A percentile compares a stretch with the other conserved stretches of the same genome.
phyloP scores from a whole-genome alignment of 2,888 invertebrate species.

The Microplitis manilae region DNA sequence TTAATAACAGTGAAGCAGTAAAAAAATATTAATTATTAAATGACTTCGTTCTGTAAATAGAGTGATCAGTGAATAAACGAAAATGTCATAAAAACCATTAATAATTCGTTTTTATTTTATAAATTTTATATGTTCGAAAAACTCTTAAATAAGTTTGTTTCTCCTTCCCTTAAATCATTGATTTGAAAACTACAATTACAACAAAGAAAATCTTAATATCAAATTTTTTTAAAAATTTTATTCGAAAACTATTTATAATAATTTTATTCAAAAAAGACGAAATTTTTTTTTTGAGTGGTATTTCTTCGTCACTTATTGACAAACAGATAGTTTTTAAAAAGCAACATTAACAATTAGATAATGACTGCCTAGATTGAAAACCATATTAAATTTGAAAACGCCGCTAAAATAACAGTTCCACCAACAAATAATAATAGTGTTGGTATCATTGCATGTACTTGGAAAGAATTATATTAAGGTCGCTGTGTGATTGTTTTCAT shows the following conservation, averaged over 20 bases:
- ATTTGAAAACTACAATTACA: too few relatives aligned
- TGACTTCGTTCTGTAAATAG: constrained; percentile 36
- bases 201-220: too few relatives aligned
- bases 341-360: too few relatives aligned
- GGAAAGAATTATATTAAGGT: neutral
- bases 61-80: constrained; percentile 39
- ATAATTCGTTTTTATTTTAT: neutral
- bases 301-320: too few relatives aligned
- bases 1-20: neutral
- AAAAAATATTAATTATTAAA: constrained; percentile 5
- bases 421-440: neutral
- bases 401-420: neutral
- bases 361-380: too few relatives aligned
- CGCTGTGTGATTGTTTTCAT: neutral
- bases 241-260: too few relatives aligned
- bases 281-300: too few relatives aligned
- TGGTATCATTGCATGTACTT: constrained; percentile 12
- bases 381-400: neutral
- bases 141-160: neutral
- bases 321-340: too few relatives aligned
- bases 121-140: neutral
- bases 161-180: too few relatives aligned
- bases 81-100: neutral
- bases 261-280: too few relatives aligned
- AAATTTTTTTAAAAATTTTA: too few relatives aligned